Evolutionary conservation across 2,113 vertebrate genomes (phyloP).

Genomic region (Platycercus adscitus): DNA sequence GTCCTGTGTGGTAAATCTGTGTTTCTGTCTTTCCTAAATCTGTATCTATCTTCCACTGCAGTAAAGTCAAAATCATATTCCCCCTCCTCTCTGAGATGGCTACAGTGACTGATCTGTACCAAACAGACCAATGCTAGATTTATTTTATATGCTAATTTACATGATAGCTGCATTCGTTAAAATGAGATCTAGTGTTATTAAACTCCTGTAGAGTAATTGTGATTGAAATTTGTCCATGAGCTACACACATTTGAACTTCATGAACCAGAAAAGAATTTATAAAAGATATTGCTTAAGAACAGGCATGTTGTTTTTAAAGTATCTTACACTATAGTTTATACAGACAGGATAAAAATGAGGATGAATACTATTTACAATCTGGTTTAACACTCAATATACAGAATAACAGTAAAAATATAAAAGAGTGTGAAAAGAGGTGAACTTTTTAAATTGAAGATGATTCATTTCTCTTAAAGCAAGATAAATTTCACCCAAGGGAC

Average conservation of each 20-base stretch:
- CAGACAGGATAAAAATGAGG: background rate
- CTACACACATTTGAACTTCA: background rate
- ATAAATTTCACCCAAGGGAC: background rate
- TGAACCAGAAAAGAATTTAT: background rate
- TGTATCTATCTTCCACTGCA: background rate
- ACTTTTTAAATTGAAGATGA: background rate
- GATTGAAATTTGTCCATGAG: slow-evolving; percentile 19
- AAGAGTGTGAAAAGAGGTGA: background rate
- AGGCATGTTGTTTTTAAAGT: background rate
- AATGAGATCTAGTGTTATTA: slow-evolving; percentile 25
- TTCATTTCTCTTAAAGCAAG: background rate
- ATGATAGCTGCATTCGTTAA: background rate
- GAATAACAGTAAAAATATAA: background rate
- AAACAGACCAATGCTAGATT: background rate
- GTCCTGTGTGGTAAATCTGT: background rate
- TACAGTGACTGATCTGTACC: background rate
- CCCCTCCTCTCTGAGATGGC: background rate
- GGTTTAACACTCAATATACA: background rate
- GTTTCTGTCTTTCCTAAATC: background rate
- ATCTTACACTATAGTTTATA: background rate
- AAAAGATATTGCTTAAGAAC: background rate
- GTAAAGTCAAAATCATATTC: background rate
- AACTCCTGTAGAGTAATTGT: slow-evolving; percentile 33
- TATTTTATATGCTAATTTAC: slow-evolving; percentile 17
- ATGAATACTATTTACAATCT: background rate